phyloP scores from a whole-genome alignment of 2,888 invertebrate genomes.

The Caenorhabditis macrosperma region DNA sequence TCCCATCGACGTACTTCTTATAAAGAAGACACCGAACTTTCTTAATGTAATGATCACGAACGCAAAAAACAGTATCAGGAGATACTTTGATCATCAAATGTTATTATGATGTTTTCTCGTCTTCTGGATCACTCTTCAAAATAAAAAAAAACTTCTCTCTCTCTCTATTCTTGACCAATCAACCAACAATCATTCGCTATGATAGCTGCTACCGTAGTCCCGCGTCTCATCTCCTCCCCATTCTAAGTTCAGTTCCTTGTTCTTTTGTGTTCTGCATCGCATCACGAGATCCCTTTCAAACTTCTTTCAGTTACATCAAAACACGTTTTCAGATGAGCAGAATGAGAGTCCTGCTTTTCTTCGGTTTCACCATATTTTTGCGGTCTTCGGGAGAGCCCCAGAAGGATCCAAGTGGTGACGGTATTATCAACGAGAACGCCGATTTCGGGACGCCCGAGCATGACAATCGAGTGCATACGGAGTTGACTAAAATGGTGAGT shows the following conservation, averaged over 20 bases:
- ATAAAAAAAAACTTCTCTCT: neutral
- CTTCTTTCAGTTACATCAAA: neutral
- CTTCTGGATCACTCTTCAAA: neutral
- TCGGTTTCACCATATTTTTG: no score
- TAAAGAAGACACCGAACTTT: no score
- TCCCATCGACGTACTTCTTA: no score
- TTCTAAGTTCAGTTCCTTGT: neutral
- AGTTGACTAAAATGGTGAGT: conserved; percentile 27
- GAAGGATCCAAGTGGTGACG: conserved; percentile 29
- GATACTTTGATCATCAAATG: neutral
- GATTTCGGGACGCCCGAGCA: conserved; percentile 52
- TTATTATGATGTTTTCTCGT: neutral
- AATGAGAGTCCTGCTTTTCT: neutral
- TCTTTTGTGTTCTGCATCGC: neutral
- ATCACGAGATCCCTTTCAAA: no score
- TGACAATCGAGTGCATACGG: conserved; percentile 47
- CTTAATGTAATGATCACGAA: neutral
- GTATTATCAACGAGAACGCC: conserved; percentile 33
- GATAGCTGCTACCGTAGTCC: neutral
- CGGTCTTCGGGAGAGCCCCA: conserved; percentile 27
- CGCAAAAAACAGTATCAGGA: neutral
- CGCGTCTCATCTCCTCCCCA: neutral
- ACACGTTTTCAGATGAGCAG: conserved; percentile 39
- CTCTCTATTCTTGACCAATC: neutral
- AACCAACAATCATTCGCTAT: neutral